A percentile compares a stretch with the other conserved stretches of the same genome.
Evolutionary conservation across 2,888 invertebrate genomes (phyloP).

Genomic region (Amblyjoppa fuscipennis): DNA sequence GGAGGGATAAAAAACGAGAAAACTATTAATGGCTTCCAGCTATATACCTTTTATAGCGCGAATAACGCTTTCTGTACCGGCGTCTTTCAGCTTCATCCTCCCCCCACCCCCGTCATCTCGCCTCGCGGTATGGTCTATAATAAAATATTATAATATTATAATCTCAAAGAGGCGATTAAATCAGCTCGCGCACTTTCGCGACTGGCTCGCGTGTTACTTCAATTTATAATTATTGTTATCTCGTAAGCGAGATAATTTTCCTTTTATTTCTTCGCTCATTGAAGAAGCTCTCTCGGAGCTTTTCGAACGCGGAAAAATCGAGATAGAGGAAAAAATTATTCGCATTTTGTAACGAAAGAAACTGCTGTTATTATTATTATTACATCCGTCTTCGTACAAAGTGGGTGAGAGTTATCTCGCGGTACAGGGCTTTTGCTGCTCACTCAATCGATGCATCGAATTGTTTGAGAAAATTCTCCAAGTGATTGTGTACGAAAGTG

Average conservation of each 20-base stretch:
- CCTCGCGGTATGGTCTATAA: slow-evolving; percentile 13
- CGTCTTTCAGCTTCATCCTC: slow-evolving; percentile 11
- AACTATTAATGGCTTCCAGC: slow-evolving; percentile 17
- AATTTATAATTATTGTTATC: slow-evolving; percentile 20
- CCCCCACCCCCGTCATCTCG: neutral
- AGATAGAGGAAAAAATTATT: slow-evolving; percentile 29
- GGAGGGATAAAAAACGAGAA: slow-evolving; percentile 7
- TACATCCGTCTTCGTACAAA: neutral
- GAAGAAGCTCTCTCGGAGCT: slow-evolving; percentile 4
- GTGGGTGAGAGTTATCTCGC: neutral
- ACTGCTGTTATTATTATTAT: neutral
- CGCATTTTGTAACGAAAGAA: slow-evolving; percentile 26
- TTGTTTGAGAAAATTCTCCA: slow-evolving; percentile 35
- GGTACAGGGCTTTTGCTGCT: neutral
- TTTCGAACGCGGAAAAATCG: neutral
- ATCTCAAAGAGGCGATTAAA: slow-evolving; percentile 39
- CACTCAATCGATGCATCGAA: slow-evolving; percentile 5
- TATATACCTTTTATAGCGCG: slow-evolving; percentile 30
- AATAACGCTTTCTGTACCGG: slow-evolving; percentile 40
- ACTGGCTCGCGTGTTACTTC: slow-evolving; percentile 14
- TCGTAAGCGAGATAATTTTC: slow-evolving; percentile 9
- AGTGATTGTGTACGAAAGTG: slow-evolving; percentile 43
- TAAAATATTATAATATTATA: slow-evolving; percentile 54
- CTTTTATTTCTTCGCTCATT: slow-evolving; percentile 31
- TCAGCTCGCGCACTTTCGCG: slow-evolving; percentile 12